Percentiles rank a stretch among this genome's conserved stretches.
These are phyloP conservation scores for Pangasius sanitwongsei DNA, from an alignment of 2,797 vertebrate species.

Conservation along the genomic window DNA sequence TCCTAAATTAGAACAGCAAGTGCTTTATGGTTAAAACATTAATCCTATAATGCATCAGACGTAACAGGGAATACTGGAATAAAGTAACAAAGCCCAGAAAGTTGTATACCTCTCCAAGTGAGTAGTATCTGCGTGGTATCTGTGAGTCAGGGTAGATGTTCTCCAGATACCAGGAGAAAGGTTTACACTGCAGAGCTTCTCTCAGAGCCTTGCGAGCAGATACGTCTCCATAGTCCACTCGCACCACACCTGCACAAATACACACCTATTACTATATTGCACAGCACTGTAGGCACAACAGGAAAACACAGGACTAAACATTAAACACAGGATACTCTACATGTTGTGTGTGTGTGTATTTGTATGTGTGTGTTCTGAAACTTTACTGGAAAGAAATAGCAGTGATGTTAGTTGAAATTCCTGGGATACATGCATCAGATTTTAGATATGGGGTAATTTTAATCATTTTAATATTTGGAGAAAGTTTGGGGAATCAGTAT, in stretches of 20 bases:
- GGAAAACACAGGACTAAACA: not conserved
- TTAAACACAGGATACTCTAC: not conserved
- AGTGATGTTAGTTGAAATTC: not conserved
- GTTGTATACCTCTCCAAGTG: constrained; percentile 92
- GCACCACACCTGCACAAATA: constrained; percentile 85
- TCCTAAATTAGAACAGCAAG: constrained; percentile 53
- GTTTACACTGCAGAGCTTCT: constrained; percentile 88
- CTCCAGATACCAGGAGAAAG: constrained; percentile 98
- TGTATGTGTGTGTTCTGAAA: not conserved
- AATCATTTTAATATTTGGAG: not conserved
- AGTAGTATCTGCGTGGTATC: constrained; percentile 96
- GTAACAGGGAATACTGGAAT: constrained; percentile 5
- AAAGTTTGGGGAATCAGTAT: not conserved
- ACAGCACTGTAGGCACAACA: not conserved
- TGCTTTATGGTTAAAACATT: not conserved
- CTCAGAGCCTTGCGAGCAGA: constrained; percentile 87
- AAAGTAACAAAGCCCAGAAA: constrained; percentile 38
- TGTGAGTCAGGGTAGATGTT: constrained; percentile 97
- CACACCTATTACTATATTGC: not conserved
- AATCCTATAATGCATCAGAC: not conserved
- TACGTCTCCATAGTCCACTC: constrained; percentile 95
- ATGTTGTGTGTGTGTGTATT: not conserved
- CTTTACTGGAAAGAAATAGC: not conserved
- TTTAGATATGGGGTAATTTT: not conserved
- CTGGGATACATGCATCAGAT: not conserved